A percentile compares a stretch with the other conserved stretches of the same genome.
These are phyloP conservation scores for Brachionus manjavacas DNA, from an alignment of 1,140 invertebrate species.

Conservation along the genomic window DNA sequence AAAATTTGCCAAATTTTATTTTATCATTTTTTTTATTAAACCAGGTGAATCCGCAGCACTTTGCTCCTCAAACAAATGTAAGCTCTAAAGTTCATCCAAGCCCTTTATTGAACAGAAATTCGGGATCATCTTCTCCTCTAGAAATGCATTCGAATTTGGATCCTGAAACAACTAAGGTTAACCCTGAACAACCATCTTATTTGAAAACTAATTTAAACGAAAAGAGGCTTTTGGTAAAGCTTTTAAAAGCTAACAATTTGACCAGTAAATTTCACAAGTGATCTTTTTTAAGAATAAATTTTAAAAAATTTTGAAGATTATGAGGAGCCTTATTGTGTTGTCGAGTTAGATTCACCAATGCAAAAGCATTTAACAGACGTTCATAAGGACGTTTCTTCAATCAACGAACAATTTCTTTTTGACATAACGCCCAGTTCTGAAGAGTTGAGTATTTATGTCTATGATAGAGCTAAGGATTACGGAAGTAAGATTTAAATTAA, in stretches of 20 bases:
- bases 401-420: conserved; percentile 32
- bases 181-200: background rate
- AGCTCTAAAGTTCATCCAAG: background rate
- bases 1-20: background rate
- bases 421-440: conserved; percentile 23
- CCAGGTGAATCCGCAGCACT: background rate
- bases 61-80: background rate
- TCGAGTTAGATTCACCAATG: conserved; percentile 35
- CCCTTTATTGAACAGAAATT: background rate
- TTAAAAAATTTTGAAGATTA: background rate
- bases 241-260: conserved; percentile 20
- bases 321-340: conserved; percentile 41
- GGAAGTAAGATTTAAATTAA: background rate
- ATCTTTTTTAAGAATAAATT: background rate
- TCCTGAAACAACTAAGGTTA: background rate
- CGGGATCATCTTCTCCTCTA: background rate
- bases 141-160: background rate
- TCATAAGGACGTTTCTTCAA: background rate
- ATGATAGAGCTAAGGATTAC: conserved; percentile 32
- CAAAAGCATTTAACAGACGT: conserved; percentile 38
- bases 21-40: background rate
- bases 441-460: conserved; percentile 11
- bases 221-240: conserved; percentile 33
- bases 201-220: background rate
- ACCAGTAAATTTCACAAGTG: background rate